phyloP scores from a whole-genome alignment of 2,888 invertebrate species.

The Stenurella melanura region DNA sequence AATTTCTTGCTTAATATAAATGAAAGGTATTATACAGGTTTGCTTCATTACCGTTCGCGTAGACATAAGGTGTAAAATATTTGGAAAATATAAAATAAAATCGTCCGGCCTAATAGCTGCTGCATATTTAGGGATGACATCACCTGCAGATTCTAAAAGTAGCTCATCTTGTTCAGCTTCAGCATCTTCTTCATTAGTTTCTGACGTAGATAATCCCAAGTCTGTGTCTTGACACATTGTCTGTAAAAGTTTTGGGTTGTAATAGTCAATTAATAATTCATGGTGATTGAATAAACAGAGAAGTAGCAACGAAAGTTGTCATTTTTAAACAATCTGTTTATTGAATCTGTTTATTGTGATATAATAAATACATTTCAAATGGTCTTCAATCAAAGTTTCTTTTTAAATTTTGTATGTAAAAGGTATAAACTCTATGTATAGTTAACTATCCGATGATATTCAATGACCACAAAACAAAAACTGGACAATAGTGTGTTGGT shows the following conservation, averaged over 20 bases:
- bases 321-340: no score
- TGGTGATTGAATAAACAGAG: no score
- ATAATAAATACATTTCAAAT: no score
- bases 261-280: no score
- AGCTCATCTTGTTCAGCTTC: conserved; percentile 86
- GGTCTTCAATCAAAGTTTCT: no score
- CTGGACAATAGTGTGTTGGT: no score
- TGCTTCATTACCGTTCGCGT: conserved; percentile 77
- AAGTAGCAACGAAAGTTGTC: no score
- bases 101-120: conserved; percentile 79
- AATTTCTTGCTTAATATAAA: neutral
- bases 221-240: conserved; percentile 76
- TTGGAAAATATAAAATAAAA: conserved; percentile 81
- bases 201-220: conserved; percentile 65
- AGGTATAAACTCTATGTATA: no score
- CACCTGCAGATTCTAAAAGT: conserved; percentile 84
- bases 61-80: conserved; percentile 78
- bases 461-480: no score
- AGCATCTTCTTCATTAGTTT: conserved; percentile 72
- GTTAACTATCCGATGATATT: no score
- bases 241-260: conserved; percentile 56
- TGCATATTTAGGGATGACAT: conserved; percentile 82
- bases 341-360: no score
- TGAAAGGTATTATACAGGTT: neutral
- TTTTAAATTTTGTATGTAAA: no score